Base-by-base conservation (phyloP, 2,888 invertebrate genomes). In the Lasioglossum leucozonium region DNA sequence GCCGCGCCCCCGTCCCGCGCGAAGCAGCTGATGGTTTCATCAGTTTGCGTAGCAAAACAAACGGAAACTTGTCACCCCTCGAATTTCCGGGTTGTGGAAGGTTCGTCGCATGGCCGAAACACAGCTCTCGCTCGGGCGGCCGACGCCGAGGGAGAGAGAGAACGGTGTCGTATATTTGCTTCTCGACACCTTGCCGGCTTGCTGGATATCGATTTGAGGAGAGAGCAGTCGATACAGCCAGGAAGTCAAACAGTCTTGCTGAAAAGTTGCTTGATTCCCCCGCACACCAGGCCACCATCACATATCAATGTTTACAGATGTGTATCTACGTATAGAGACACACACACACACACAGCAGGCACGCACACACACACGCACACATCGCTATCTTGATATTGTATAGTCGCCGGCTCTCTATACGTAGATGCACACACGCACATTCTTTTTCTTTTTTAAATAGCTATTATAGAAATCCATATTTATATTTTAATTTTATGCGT, bases 221-320 rank as follows among this genome's bases (percentile, higher is more conserved):
- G 58, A 10, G 62, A 83, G 51, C 69, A 62, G 71, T 81, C 81
- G 78, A 78, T 84, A 84, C 71, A 82, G 69, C 71, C 75, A 77
- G 77, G 81, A 84, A 87, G 85, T 88, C 73, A 83, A 90, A 84
- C 84, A 82, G 73, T 58, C 75, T 77, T 58, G 26, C 75, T 26
- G 74, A 74, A 51, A 81, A 86, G 75, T 72, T n/a, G 72, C 82
- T 51, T 51, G 85, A 90, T 90, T 90, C 86, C 77, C 75, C 40
- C 71, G 72, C 34, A 16, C 85, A 82, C 76, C 86, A 80, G 78
- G 76, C 89, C 86, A 84, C 44, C 81, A 79, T 85, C 84, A 73
- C 79, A 69, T 77, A 58, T 58, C 69, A 79, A 78, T 77, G 73
- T 86, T 73, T 72, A 79, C 77, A 72, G 67, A 80, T 72, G 75